A percentile compares a stretch with the other conserved stretches of the same genome.
Evolutionary conservation across 2,113 vertebrate species (phyloP).

Genomic region (Dendrocopos noguchii): DNA sequence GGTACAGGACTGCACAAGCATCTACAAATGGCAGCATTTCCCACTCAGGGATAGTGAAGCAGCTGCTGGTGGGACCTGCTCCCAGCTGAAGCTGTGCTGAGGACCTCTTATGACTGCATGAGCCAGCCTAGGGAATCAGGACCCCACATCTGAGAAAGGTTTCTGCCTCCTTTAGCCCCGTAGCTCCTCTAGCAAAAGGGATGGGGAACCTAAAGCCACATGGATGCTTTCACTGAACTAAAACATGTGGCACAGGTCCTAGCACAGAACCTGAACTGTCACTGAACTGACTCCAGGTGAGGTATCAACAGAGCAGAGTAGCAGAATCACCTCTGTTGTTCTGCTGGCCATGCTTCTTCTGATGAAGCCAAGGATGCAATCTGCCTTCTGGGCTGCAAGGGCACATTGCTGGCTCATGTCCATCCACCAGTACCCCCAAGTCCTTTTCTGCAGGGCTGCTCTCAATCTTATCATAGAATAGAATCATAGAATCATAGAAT

Average conservation of each 20-base stretch:
- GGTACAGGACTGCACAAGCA: not conserved
- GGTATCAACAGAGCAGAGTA: too few relatives aligned
- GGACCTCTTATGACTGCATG: not conserved
- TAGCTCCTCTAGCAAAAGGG: not conserved
- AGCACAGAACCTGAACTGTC: not conserved
- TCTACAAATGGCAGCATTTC: not conserved
- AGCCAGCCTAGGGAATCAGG: not conserved
- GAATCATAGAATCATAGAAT: too few relatives aligned
- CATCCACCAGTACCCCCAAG: too few relatives aligned
- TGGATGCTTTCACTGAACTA: rapidly evolving
- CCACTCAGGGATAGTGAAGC: rapidly evolving
- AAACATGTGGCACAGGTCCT: rapidly evolving
- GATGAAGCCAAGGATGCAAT: too few relatives aligned
- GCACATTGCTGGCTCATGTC: too few relatives aligned
- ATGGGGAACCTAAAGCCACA: not conserved
- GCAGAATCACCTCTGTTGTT: too few relatives aligned
- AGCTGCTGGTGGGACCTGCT: not conserved
- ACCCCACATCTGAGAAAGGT: not conserved
- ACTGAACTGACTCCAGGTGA: too few relatives aligned
- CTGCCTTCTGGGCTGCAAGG: too few relatives aligned
- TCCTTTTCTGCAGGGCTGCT: too few relatives aligned
- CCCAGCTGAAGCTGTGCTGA: not conserved
- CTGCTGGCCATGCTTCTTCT: too few relatives aligned
- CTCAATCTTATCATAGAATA: too few relatives aligned
- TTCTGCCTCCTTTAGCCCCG: not conserved